Conservation (phyloP, 2,888 invertebrate genomes). For the Amblyjoppa proteus region DNA sequence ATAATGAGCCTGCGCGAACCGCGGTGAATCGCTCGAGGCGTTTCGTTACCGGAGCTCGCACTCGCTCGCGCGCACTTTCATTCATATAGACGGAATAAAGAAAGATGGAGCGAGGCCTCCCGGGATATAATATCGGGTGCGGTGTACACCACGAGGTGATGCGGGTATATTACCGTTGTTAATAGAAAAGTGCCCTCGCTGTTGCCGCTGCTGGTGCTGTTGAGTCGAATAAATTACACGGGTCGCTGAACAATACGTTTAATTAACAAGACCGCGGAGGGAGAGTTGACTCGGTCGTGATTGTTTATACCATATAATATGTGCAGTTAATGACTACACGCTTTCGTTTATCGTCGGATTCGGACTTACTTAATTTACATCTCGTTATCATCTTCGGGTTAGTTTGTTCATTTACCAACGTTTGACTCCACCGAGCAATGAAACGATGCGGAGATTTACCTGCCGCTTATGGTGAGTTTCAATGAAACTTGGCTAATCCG, state of each 20-base stretch:
- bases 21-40: constrained; percentile 29
- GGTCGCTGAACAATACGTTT: constrained; percentile 66
- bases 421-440: constrained; percentile 6
- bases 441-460: background rate
- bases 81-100: constrained; percentile 32
- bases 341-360: constrained; percentile 51
- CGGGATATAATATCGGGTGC: constrained; percentile 18
- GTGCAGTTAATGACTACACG: constrained; percentile 35
- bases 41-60: constrained; percentile 24
- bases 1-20: constrained; percentile 41
- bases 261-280: constrained; percentile 62
- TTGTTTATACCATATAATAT: constrained; percentile 54
- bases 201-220: constrained; percentile 4
- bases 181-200: constrained; percentile 57
- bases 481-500: background rate
- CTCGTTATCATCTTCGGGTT: constrained; percentile 30
- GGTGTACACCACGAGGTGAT: constrained; percentile 31
- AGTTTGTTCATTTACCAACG: constrained; percentile 37
- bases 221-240: constrained; percentile 65
- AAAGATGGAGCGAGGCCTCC: constrained; percentile 4
- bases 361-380: constrained; percentile 36
- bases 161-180: constrained; percentile 47
- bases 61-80: constrained; percentile 12
- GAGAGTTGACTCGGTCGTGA: constrained; percentile 54
- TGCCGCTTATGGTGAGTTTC: too few relatives aligned